Conservation (phyloP, 1,140 invertebrate genomes). For the Tetranychus urticae region DNA sequence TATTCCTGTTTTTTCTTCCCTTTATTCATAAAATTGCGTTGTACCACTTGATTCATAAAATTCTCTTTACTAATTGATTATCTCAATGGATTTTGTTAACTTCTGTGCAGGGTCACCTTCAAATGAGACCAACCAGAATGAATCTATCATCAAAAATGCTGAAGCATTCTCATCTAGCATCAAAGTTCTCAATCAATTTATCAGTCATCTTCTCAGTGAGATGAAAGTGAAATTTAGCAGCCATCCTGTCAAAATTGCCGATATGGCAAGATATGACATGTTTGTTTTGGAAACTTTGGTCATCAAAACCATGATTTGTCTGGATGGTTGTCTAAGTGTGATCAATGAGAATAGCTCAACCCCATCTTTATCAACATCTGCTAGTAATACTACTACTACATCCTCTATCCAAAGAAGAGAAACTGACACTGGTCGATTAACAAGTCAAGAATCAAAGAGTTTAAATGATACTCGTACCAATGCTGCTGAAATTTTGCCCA, state of each 20-base stretch:
- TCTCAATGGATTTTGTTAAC: too few relatives aligned
- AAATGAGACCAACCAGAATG: too few relatives aligned
- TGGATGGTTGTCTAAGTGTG: constrained; percentile 25
- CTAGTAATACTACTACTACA: too few relatives aligned
- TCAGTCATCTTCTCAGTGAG: constrained; percentile 19
- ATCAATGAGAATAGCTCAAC: not conserved
- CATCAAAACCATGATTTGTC: constrained; percentile 38
- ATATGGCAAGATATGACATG: constrained; percentile 36
- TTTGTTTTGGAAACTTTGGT: constrained; percentile 38
- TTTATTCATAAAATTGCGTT: too few relatives aligned
- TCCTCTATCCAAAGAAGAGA: not conserved
- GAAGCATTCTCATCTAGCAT: constrained; percentile 41
- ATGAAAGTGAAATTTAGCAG: not conserved
- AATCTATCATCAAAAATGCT: constrained; percentile 30
- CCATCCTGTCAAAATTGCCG: constrained; percentile 13
- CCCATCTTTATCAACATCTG: too few relatives aligned
- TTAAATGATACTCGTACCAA: constrained; percentile 18
- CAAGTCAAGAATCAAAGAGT: constrained; percentile 3
- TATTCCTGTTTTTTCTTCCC: too few relatives aligned
- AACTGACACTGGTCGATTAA: constrained; percentile 17
- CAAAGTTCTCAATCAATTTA: constrained; percentile 32
- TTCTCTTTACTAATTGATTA: too few relatives aligned
- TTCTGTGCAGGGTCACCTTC: too few relatives aligned
- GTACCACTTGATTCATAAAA: too few relatives aligned
- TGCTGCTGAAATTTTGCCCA: constrained; percentile 32